These are phyloP conservation scores for Sepiola atlantica DNA, from an alignment of 2,888 invertebrate genomes.

Conservation along the genomic window DNA sequence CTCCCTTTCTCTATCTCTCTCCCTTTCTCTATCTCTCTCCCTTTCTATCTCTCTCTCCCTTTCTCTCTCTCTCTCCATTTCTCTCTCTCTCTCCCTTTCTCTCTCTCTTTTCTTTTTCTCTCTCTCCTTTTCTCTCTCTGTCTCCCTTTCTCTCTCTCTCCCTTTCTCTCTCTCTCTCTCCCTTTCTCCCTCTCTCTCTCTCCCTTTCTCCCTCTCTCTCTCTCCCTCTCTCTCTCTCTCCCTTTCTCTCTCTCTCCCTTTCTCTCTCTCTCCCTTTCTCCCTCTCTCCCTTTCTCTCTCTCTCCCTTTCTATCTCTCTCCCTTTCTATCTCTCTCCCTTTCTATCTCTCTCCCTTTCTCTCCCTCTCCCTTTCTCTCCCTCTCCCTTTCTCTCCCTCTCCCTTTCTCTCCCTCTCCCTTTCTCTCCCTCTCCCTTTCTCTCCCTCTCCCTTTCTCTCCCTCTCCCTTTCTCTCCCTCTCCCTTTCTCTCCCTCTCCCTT, in stretches of 20 bases:
- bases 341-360: too few relatives aligned
- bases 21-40: background rate
- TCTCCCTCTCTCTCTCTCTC: background rate
- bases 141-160: background rate
- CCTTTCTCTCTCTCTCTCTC: background rate
- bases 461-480: background rate
- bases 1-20: background rate
- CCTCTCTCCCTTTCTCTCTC: background rate
- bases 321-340: too few relatives aligned
- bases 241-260: background rate
- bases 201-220: background rate
- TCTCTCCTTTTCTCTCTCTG: background rate
- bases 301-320: too few relatives aligned
- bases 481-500: background rate
- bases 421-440: background rate
- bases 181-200: background rate
- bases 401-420: background rate
- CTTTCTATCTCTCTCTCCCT: too few relatives aligned
- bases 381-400: too few relatives aligned
- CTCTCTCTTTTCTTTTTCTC: too few relatives aligned
- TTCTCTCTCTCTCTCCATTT: too few relatives aligned
- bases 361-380: too few relatives aligned
- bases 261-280: background rate
- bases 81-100: too few relatives aligned
- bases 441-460: background rate